phyloP scores from a whole-genome alignment of 2,797 vertebrate genomes.

The Leuciscus waleckii region DNA sequence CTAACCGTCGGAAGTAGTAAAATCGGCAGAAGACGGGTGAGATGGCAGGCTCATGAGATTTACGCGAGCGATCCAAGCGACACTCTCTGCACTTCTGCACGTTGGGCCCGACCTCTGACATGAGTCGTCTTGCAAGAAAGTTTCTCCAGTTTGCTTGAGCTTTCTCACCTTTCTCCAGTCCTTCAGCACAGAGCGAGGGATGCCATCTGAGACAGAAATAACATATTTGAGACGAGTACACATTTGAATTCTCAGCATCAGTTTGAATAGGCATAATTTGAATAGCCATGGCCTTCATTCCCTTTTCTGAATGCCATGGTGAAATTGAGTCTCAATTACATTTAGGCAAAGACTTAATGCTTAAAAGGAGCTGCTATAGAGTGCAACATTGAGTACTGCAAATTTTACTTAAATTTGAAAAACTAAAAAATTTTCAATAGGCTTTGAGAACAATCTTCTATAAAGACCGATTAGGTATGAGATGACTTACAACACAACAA shows the following conservation, averaged over 20 bases:
- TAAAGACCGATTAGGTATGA: not conserved
- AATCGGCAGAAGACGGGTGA: slow-evolving; percentile 98
- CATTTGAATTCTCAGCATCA: not conserved
- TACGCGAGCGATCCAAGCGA: slow-evolving; percentile 91
- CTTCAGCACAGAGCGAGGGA: slow-evolving; percentile 96
- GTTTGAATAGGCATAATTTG: not conserved
- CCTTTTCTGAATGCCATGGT: not conserved
- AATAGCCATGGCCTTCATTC: slow-evolving; percentile 2
- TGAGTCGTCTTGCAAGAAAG: slow-evolving; percentile 97
- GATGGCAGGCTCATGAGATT: slow-evolving; percentile 90
- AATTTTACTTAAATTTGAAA: too few relatives aligned
- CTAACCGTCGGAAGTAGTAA: slow-evolving; percentile 98
- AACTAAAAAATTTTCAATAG: not conserved
- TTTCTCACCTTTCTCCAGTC: slow-evolving; percentile 99
- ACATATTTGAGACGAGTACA: slow-evolving; percentile 12
- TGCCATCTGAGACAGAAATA: slow-evolving; percentile 83
- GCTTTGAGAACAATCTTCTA: not conserved
- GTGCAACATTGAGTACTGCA: not conserved
- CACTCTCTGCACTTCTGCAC: slow-evolving; percentile 98
- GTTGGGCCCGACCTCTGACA: slow-evolving; percentile 97
- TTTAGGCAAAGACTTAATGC: not conserved
- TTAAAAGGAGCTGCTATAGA: not conserved
- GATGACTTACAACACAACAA: not conserved
- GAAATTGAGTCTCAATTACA: slow-evolving; percentile 18
- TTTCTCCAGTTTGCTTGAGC: slow-evolving; percentile 95